Evolutionary conservation across 2,888 invertebrate genomes (phyloP).

Genomic region (Maniola hyperantus): DNA sequence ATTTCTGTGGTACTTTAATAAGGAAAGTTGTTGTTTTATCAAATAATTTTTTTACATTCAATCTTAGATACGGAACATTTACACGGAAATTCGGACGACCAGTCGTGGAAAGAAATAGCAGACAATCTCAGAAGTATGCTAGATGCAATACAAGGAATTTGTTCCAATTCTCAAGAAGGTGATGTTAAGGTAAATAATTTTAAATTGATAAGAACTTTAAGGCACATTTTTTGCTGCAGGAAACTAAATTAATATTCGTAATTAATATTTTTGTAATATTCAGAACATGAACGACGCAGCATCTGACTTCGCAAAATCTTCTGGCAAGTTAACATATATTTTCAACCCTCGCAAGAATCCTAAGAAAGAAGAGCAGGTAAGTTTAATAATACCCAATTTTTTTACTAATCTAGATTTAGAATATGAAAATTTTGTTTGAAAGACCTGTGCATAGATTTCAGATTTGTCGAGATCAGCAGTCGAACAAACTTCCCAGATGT

Average conservation of each 20-base stretch:
- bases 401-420: too few relatives aligned
- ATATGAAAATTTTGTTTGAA: too few relatives aligned
- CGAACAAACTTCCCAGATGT: conserved; percentile 40
- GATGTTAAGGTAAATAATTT: conserved; percentile 30
- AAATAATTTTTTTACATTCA: not conserved
- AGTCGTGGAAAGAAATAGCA: conserved; percentile 28
- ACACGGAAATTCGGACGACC: conserved; percentile 32
- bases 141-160: conserved; percentile 33
- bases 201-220: conserved; percentile 1
- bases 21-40: not conserved
- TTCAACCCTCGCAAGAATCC: conserved; percentile 39
- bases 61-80: conserved; percentile 34
- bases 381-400: not conserved
- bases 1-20: too few relatives aligned
- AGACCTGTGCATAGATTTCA: conserved; percentile 37
- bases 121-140: conserved; percentile 35
- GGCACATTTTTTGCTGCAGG: too few relatives aligned
- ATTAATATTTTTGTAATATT: conserved; percentile 16
- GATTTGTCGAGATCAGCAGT: conserved; percentile 39
- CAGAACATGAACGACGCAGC: conserved; percentile 43
- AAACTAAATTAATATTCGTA: not conserved
- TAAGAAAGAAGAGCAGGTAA: conserved; percentile 42
- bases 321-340: conserved; percentile 42
- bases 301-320: conserved; percentile 39
- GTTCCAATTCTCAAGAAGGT: conserved; percentile 26